phyloP scores from a whole-genome alignment of 2,113 vertebrate species.

The Alexandromys fortis region DNA sequence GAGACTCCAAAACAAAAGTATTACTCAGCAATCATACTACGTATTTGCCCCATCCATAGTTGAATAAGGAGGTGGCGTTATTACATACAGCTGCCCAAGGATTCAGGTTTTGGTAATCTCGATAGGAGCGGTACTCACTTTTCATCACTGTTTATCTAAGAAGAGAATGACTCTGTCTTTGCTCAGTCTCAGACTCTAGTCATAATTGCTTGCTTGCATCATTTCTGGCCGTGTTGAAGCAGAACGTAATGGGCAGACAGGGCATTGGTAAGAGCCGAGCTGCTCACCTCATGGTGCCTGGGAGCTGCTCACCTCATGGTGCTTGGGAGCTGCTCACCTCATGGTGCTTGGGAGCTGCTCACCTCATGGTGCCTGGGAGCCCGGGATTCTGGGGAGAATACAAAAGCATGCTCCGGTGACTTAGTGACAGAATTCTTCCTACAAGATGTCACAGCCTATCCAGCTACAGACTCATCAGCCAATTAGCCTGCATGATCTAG shows the following conservation, averaged over 20 bases:
- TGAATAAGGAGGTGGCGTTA: background rate
- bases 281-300: background rate
- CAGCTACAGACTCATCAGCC: background rate
- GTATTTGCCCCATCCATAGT: background rate
- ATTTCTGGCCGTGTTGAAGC: background rate
- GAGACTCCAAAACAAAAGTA: background rate
- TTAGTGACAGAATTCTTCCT: background rate
- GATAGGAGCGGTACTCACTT: background rate
- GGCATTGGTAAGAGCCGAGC: no score
- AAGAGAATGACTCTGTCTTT: background rate
- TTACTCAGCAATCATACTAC: background rate
- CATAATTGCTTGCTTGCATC: background rate
- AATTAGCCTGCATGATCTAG: background rate
- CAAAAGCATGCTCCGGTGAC: background rate
- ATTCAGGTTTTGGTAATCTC: background rate
- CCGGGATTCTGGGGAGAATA: background rate
- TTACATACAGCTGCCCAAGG: background rate
- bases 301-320: background rate
- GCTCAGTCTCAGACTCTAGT: background rate
- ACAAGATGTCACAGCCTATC: background rate
- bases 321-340: background rate
- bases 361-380: background rate
- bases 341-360: background rate
- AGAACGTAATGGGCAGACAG: background rate
- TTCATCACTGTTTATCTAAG: no score